Base-by-base conservation (phyloP, 2,888 invertebrate genomes). In the Steinernema carpocapsae region DNA sequence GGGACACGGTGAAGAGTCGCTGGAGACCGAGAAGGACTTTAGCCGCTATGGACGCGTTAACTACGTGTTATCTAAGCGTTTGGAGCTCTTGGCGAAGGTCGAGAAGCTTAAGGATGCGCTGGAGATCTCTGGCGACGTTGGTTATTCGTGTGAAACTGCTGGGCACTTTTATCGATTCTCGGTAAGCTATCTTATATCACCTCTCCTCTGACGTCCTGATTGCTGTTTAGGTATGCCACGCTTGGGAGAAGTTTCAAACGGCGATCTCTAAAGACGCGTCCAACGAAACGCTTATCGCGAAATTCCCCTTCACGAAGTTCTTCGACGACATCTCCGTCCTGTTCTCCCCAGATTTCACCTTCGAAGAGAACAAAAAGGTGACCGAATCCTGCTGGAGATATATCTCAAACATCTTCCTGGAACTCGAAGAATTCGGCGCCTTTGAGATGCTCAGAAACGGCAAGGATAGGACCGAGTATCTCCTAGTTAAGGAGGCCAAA, bases 1-100 rank as follows among this genome's bases (percentile, higher is more conserved):
- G 75, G 85, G 99, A 85, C 99, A 99, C 85, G 99, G 99, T 17
- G 99, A 99, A 88, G 97, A 99, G 88, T 94, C 95, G 0, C 89
- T 99, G 72, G 97, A 99, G 88, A 99, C 99, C 0, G 97, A 97
- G 88, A 99, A 99, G 88, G 99, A 99, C 88, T 99, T 96, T 89
- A 97, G 97, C 87, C 92, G 94, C 90, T 99, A 99, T 88, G 99
- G 99, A 0, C 92, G 99, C 74, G 99, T 99, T 0, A 99, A 99
- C 90, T 99, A 95, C 89, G 97, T 99, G 56, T 90, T 99, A 70
- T 48, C 71, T 14, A 74, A 80, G 71, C 72, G 77, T 12, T 70
- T 84, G 14, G 74, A 78, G 32, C 70, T 64, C 37, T 75, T 79
- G 42, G 45, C 74, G 24, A 92, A 93, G 88, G 97, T 97, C 14